Base-by-base conservation (phyloP, 2,113 vertebrate species). In the Platysternon megacephalum region DNA sequence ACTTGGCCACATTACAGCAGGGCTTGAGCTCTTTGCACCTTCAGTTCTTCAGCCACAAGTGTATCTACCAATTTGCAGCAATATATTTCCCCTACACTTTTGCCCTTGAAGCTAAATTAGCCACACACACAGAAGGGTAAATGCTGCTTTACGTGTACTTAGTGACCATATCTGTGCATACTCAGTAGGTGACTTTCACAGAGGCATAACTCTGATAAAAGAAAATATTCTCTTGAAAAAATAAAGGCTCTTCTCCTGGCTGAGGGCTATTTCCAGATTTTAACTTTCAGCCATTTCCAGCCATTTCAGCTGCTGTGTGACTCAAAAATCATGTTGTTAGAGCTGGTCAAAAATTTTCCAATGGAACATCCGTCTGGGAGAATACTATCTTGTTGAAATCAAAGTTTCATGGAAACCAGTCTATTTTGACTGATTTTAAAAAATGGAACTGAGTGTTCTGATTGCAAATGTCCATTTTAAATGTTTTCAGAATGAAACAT, bases 241-340 rank as follows among this genome's bases (percentile, higher is more conserved):
- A n/a, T 39, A 44, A 61, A 76, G 76, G 58, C 80, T 35, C 10
- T 0, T 0, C 24, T 44, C 42, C 81, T 44, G 14, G 24, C 81
- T 44, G 81, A 29, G 13, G 53, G 26, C 51, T 82, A 42, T 52
- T n/a, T 52, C 68, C 22, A 28, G 1, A 29, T 79, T 93, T 86
- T 29, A 52, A 44, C 24, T 76, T 46, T 76, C 74, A 46, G 28
- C 74, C 42, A n/a, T n/a, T n/a, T 26, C 24, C 11, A 14, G 74
- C 42, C 10, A 26, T 24, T 74, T 22, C 22, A 74, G 68, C 68
- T 22, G 5, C 28, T 22, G 2, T n/a, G 16, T 68, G 65, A 42
- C 42, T 76, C 74, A 44, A 76, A 76, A 11, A 68, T 14, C 35
- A 68, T 39, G 65, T 68, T 4, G 1, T 68, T 68, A 21, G 35